Evolutionary conservation across 2,113 vertebrate genomes (phyloP).

Genomic region (Sinosuthora webbiana): DNA sequence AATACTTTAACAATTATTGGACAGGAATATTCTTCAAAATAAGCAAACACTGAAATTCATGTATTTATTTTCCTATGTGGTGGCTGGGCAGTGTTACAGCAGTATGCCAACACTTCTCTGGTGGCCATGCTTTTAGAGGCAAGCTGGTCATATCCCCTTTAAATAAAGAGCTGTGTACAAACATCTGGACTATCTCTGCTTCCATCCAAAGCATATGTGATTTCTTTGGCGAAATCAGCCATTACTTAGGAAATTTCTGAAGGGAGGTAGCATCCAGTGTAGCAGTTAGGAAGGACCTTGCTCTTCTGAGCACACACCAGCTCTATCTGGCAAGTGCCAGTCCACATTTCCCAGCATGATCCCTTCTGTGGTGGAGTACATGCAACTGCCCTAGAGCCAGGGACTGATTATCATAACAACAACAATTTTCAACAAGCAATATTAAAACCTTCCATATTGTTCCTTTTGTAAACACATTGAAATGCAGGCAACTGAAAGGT

Average conservation of each 20-base stretch:
- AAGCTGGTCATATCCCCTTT: neutral
- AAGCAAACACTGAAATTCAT: neutral
- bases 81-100: neutral
- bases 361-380: neutral
- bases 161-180: neutral
- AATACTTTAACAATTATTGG: neutral
- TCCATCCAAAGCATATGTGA: neutral
- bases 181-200: neutral
- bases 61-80: neutral
- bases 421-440: neutral
- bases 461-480: neutral
- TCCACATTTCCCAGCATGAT: neutral
- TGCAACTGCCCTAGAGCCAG: neutral
- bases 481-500: neutral
- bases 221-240: neutral
- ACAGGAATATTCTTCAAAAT: neutral
- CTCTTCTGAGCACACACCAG: neutral
- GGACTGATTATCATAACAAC: neutral
- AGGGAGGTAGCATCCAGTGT: neutral
- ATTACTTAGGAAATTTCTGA: neutral
- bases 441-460: neutral
- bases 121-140: neutral
- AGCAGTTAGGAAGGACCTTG: neutral
- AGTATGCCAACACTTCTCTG: neutral
- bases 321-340: fast-evolving